A percentile compares a stretch with the other conserved stretches of the same genome.
phyloP scores from a whole-genome alignment of 1,140 invertebrate species.

The Drosophila tsacasi region DNA sequence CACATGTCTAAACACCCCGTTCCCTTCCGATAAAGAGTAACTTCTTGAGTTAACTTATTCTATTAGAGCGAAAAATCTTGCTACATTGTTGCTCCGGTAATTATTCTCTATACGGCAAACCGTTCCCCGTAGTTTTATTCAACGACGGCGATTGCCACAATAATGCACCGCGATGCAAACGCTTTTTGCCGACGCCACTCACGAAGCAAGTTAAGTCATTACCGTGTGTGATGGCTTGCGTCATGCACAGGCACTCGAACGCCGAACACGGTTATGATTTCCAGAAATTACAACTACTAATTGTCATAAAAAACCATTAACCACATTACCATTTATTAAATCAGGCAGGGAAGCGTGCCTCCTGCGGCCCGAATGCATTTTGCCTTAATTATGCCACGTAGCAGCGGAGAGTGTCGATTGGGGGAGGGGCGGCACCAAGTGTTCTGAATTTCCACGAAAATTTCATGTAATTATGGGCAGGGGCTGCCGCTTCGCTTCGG shows the following conservation, averaged over 20 bases:
- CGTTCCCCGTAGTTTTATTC: conserved; percentile 23
- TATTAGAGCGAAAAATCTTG: conserved; percentile 10
- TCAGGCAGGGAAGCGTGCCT: conserved; percentile 70
- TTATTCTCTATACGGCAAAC: neutral
- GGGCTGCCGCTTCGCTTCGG: conserved; percentile 20
- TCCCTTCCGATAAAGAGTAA: too few species aligned
- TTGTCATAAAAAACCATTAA: conserved; percentile 75
- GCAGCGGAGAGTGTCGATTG: conserved; percentile 44
- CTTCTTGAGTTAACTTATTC: conserved; percentile 19
- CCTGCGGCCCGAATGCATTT: conserved; percentile 43
- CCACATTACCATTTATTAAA: conserved; percentile 78
- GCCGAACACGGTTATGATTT: conserved; percentile 69
- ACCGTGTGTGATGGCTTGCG: conserved; percentile 45
- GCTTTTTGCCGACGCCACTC: conserved; percentile 25
- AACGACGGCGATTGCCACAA: conserved; percentile 3
- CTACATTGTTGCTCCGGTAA: conserved; percentile 32
- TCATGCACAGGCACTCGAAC: conserved; percentile 33
- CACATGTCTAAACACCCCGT: neutral
- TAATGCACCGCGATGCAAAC: conserved; percentile 14
- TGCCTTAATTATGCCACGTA: conserved; percentile 78
- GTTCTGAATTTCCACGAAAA: conserved; percentile 79
- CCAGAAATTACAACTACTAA: conserved; percentile 80
- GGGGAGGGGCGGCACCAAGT: conserved; percentile 15
- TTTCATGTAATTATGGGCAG: conserved; percentile 68
- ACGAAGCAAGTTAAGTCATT: conserved; percentile 68